Base-by-base conservation (phyloP, 2,797 vertebrate genomes). In the Arctocebus calabarensis region DNA sequence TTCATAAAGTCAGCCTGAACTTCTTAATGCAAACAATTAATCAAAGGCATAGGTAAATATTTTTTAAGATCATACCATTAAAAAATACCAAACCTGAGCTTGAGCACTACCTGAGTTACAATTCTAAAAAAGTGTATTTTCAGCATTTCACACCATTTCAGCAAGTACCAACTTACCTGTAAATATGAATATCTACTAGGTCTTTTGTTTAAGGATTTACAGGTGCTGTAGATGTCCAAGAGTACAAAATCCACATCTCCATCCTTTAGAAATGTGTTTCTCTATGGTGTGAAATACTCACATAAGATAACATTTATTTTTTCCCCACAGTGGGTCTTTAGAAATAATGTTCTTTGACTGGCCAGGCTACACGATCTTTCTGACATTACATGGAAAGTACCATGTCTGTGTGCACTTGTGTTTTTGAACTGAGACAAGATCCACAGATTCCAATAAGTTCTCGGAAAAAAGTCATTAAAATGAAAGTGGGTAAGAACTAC, bases 401-500 rank as follows among this genome's bases (percentile, higher is more conserved):
- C 22, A 5, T 9, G 9, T 37, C 48, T 20, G 2, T 70, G 20
- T 57, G 40, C 34, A 25, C 68, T 52, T 88, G 19, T 37, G n/a
- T 84, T 78, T 85, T 66, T 70, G 7, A 83, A 34, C 79, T 70
- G 59, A 48, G n/a, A 52, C 75, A 88, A 85, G 23, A 43, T 70
- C 4, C 16, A 64, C n/a, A 88, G 40, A 87, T 77, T 88, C 23
- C 73, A 37, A 77, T 74, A 34, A 25, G 0, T 74, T 94, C 73
- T 89, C 64, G 78, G 62, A 90, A 61, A 25, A 84, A 84, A 55
- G 34, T 48, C 27, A 52, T 83, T 85, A 78, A 90, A 86, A 88
- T 74, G 70, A 75, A 89, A 94, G 79, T 48, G 52, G 48, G 48
- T 55, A 78, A 57, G 32, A 82, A 74, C 43, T 19, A 71, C 34